Evolutionary conservation across 2,113 vertebrate species (phyloP), one percentile per base, ranked within the genome.

Genomic region (Paradisaea rubra): DNA sequence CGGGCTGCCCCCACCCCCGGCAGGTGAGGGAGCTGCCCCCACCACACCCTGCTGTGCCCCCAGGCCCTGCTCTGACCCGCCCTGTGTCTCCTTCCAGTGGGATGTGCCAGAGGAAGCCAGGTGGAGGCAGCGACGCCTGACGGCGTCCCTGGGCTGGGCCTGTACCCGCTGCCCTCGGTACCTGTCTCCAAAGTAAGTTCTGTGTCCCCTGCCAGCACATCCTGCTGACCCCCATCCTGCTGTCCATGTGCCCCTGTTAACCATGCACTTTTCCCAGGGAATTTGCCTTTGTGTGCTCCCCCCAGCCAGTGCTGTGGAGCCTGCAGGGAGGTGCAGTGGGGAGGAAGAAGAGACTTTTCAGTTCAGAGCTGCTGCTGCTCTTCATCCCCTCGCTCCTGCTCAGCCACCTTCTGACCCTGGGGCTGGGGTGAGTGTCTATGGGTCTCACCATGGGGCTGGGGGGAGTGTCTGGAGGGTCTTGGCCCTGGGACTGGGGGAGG

Each of bases 301-400:
- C 89, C 8, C 93, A 86, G 91, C 89, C 96, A 1, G 81, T 87
- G 69, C 89, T 77, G 81, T 95, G 93, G 95, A 93, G 74, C 92
- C 85, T 96, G 53, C 95, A 92, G 61, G 95, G 66, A 60, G 74
- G 79, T 12, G 74, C 70, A 27, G 90, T 95, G 81, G 70, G 85
- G 77, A 94, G 96, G 9, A 96, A 96, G 90, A 96, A 91, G 84
- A 84, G 78, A 17, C 85, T 71, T 11, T 96, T 96, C 93, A 82
- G 96, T 89, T 96, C 95, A 1, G 96, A 96, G 90, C 78, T 96
- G 57, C 85, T 96, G 78, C 88, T 96, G 81, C 95, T 96, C 66
- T 87, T 96, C 74, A 91, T 96, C 53, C 96, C 95, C 41, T 91
- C 96, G 0, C 85, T 96, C 85, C 74, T 96, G 74, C 95, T 96